phyloP scores from a whole-genome alignment of 2,888 invertebrate species.

The Leptarthrus brevirostris region DNA sequence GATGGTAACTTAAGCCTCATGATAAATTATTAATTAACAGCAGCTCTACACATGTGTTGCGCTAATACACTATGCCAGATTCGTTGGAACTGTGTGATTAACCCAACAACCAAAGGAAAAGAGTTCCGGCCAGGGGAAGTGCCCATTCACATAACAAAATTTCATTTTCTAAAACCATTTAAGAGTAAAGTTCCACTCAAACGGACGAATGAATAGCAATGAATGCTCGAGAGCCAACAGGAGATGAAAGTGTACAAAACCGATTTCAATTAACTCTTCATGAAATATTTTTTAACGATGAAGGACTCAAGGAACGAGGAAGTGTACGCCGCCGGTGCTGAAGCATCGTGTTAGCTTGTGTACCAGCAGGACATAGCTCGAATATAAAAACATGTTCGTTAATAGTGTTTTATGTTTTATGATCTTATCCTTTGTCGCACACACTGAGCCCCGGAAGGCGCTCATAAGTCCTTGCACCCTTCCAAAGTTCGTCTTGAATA shows the following conservation, averaged over 20 bases:
- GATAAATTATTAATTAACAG: conserved; percentile 41
- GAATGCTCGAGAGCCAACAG: conserved; percentile 45
- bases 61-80: background rate
- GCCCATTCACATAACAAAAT: conserved; percentile 53
- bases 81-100: conserved; percentile 3
- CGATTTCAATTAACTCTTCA: conserved; percentile 56
- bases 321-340: conserved; percentile 35
- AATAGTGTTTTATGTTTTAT: conserved; percentile 54
- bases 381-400: conserved; percentile 48
- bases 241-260: conserved; percentile 55
- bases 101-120: conserved; percentile 9
- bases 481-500: background rate
- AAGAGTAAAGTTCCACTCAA: conserved; percentile 50
- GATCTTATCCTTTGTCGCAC: conserved; percentile 52
- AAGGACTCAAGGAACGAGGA: conserved; percentile 47
- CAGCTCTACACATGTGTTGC: conserved; percentile 18
- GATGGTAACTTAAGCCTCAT: conserved; percentile 35
- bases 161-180: conserved; percentile 54
- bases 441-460: conserved; percentile 28
- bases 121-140: conserved; percentile 22
- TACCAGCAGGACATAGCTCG: conserved; percentile 16
- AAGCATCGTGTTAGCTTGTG: background rate
- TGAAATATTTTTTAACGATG: conserved; percentile 52
- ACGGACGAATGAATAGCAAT: conserved; percentile 47
- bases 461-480: conserved; percentile 13